Percentiles rank a stretch among this genome's conserved stretches.
Conservation (phyloP, 92 coral and sea anemone genomes). For the Epizoanthus ramosus region DNA sequence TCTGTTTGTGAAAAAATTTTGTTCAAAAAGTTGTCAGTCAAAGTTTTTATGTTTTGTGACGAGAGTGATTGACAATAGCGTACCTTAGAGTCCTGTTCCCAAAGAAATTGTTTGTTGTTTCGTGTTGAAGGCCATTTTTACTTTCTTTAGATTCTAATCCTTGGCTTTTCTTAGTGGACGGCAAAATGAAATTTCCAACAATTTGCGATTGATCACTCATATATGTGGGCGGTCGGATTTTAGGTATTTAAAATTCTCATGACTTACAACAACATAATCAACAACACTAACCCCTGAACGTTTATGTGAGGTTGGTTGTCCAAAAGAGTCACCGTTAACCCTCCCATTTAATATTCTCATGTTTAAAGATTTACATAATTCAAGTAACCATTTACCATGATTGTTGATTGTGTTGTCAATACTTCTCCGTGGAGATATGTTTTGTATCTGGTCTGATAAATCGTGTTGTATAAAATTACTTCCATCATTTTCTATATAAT, state of each 20-base stretch:
- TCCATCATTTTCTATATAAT: conserved; percentile 30
- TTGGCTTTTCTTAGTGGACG: conserved; percentile 13
- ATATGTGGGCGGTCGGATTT: conserved; percentile 25
- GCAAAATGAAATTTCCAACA: conserved; percentile 13
- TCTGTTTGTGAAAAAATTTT: not conserved
- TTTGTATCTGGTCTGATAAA: conserved; percentile 23
- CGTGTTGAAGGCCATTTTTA: conserved; percentile 2
- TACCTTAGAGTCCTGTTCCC: conserved; percentile 26
- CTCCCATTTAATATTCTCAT: conserved; percentile 13
- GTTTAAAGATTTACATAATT: conserved; percentile 16
- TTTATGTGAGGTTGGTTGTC: conserved; percentile 22
- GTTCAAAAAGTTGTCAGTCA: conserved; percentile 15
- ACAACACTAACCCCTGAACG: conserved; percentile 24
- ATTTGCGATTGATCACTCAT: conserved; percentile 30
- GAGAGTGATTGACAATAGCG: conserved; percentile 22
- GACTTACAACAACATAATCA: conserved; percentile 30
- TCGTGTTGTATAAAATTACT: conserved; percentile 21
- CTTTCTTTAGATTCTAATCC: conserved; percentile 17
- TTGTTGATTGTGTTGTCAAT: conserved; percentile 32
- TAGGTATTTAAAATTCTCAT: conserved; percentile 18
- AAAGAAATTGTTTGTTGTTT: conserved; percentile 9
- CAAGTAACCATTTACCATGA: conserved; percentile 31
- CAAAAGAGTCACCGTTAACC: conserved; percentile 15
- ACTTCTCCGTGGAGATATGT: conserved; percentile 17
- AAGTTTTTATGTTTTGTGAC: conserved; percentile 26